Conservation (phyloP, 2,113 vertebrate species). For the Nothocercus julius region DNA sequence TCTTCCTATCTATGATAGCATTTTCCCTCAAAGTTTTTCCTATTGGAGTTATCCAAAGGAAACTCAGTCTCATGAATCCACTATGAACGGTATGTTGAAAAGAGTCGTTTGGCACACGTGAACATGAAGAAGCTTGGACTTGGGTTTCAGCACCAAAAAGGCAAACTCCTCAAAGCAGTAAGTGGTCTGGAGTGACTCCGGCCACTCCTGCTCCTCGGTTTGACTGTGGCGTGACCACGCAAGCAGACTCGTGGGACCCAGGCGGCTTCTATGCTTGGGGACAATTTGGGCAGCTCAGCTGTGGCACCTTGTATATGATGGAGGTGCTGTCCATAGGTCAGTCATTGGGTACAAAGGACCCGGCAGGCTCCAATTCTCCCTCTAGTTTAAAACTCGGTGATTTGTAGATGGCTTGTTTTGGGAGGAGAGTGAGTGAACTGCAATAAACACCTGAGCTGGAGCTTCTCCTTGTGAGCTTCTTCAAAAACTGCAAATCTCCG, state of each 20-base stretch:
- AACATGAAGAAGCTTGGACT: neutral
- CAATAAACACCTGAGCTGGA: neutral
- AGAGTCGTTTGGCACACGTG: neutral
- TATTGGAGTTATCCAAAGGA: neutral
- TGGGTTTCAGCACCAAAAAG: neutral
- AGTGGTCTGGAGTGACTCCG: neutral
- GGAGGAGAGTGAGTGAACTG: neutral
- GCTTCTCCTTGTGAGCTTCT: neutral
- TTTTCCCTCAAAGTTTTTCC: neutral
- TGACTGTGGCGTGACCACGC: neutral
- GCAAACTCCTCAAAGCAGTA: neutral
- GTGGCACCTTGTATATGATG: neutral
- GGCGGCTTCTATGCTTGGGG: neutral
- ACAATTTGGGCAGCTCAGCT: neutral
- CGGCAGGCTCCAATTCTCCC: neutral
- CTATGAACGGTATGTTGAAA: neutral
- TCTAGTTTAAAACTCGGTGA: neutral
- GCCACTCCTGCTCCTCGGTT: accelerated
- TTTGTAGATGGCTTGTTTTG: neutral
- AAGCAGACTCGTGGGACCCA: neutral
- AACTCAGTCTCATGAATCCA: neutral
- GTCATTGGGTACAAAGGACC: neutral
- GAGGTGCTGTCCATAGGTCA: neutral
- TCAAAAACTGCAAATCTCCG: neutral
- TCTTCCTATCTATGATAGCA: neutral